Evolutionary conservation across 2,888 invertebrate species (phyloP), one percentile per base, ranked within the genome.

Genomic region (Stegophylla sp.): DNA sequence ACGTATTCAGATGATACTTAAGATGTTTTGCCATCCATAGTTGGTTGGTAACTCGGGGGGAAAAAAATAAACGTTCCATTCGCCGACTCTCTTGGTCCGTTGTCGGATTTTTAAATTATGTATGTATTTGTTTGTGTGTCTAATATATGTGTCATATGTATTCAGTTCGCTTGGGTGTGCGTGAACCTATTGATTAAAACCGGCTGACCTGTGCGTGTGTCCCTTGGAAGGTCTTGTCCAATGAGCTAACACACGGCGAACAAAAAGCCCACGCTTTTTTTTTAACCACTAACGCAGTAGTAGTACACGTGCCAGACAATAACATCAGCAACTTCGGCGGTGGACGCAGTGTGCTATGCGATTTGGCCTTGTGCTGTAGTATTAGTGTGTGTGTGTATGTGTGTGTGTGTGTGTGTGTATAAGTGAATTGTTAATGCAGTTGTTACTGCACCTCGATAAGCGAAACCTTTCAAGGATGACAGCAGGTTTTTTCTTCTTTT

Each of bases 391-490:
- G n/a, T n/a, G n/a, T n/a, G n/a, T n/a, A n/a, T n/a, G n/a, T n/a
- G n/a, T n/a, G n/a, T n/a, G n/a, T n/a, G 12, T 28, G 13, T 43
- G n/a, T n/a, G n/a, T n/a, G 12, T 59, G 12, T 20, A 45, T 45
- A 34, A 3, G 59, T 61, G 61, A 45, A 73, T 28, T 43, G 43
- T 51, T 76, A 59, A 77, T 69, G 77, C 77, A 77, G 67, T 77
- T 67, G 4, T 69, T 59, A 69, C 56, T 69, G 69, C 79, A 71
- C 48, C 13, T 10, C 43, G n/a, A 61, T 66, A 51, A 53, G 56
- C 66, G 43, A 67, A 77, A 67, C 45, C 28, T 77, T 77, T 67
- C 76, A 77, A 77, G 76, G 76, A 66, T 26, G 76, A 77, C 56
- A 67, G 76, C 28, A 75, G 51, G 66, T 56, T 66, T 17, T 64